These are phyloP conservation scores for Betta splendens DNA, from an alignment of 2,797 vertebrate genomes.

Conservation along the genomic window DNA sequence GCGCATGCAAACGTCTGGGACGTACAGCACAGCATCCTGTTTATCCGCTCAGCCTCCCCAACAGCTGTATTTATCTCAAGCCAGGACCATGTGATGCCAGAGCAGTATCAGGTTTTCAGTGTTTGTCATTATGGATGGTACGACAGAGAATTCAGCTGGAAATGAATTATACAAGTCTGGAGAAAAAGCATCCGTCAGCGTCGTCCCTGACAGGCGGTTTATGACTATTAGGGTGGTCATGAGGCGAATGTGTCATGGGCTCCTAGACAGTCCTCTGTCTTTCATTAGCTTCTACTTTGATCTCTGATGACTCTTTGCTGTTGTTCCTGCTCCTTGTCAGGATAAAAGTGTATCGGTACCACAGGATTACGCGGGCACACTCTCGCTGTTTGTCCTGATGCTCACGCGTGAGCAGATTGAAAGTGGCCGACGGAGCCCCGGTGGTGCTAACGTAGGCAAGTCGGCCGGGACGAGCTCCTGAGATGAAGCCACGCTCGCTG, in stretches of 20 bases:
- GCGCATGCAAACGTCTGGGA: conserved; percentile 29
- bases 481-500: conserved; percentile 53
- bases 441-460: conserved; percentile 6
- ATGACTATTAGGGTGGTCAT: not conserved
- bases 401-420: conserved; percentile 27
- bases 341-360: conserved; percentile 45
- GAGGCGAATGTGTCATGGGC: conserved; percentile 27
- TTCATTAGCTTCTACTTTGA: conserved; percentile 43
- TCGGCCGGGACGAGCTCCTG: conserved; percentile 29
- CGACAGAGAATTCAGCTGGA: conserved; percentile 1
- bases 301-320: conserved; percentile 38
- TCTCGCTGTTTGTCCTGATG: conserved; percentile 47
- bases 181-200: conserved; percentile 27
- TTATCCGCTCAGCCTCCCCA: conserved; percentile 15
- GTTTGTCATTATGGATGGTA: conserved; percentile 1
- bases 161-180: not conserved
- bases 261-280: conserved; percentile 26
- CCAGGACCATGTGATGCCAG: conserved; percentile 5
- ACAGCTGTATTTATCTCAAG: conserved; percentile 58
- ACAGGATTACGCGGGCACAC: conserved; percentile 37
- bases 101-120: not conserved
- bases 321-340: conserved; percentile 37
- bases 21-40: conserved; percentile 43
- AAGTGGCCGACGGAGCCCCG: conserved; percentile 18
- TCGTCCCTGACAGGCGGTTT: conserved; percentile 8